phyloP scores from a whole-genome alignment of 2,888 invertebrate species.

The Monochamus alternatus region DNA sequence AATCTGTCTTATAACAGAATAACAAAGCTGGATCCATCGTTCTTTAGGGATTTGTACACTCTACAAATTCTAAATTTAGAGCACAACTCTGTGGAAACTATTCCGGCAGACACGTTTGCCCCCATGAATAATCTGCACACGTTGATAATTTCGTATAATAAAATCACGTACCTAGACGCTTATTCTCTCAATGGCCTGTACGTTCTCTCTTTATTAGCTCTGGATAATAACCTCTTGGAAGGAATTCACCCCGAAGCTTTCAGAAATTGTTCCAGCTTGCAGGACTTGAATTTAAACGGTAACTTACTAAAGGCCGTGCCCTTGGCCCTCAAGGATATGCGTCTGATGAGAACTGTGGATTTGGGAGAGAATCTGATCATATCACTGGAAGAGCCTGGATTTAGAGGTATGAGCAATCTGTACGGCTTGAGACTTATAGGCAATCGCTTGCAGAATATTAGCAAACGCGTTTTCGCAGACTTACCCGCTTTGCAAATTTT shows the following conservation, averaged over 20 bases:
- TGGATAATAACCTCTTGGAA: slow-evolving; percentile 89
- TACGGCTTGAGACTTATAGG: slow-evolving; percentile 91
- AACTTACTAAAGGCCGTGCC: slow-evolving; percentile 88
- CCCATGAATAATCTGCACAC: slow-evolving; percentile 95
- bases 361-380: slow-evolving; percentile 93
- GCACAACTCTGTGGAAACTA: slow-evolving; percentile 86
- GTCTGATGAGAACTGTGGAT: slow-evolving; percentile 89
- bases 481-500: slow-evolving; percentile 88
- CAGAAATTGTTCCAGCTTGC: slow-evolving; percentile 90
- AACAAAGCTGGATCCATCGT: slow-evolving; percentile 84
- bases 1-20: slow-evolving; percentile 91
- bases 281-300: slow-evolving; percentile 92
- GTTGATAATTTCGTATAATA: slow-evolving; percentile 88
- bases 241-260: slow-evolving; percentile 91
- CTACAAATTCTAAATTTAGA: slow-evolving; percentile 89
- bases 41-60: slow-evolving; percentile 90
- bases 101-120: slow-evolving; percentile 90
- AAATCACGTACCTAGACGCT: slow-evolving; percentile 87
- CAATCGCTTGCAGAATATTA: slow-evolving; percentile 88
- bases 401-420: slow-evolving; percentile 88
- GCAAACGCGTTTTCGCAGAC: slow-evolving; percentile 85
- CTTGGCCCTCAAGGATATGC: slow-evolving; percentile 87
- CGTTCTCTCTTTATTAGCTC: slow-evolving; percentile 86
- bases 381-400: slow-evolving; percentile 85
- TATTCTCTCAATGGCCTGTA: slow-evolving; percentile 91